A percentile compares a stretch with the other conserved stretches of the same genome.
Conservation (phyloP, 1,140 invertebrate genomes). For the Drosophila aff. region DNA sequence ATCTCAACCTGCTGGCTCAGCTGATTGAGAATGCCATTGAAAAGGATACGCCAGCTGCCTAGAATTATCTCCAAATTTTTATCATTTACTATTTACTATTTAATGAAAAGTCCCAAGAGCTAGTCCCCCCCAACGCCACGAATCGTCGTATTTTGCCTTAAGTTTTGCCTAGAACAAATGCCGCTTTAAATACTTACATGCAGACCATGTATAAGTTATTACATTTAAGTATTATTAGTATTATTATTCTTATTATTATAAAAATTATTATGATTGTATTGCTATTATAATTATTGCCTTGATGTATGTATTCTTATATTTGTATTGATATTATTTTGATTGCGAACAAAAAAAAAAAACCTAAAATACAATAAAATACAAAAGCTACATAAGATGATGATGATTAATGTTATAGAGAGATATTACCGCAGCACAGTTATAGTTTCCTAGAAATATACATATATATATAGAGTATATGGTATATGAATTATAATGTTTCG, state of each 20-base stretch:
- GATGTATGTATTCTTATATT: slow-evolving; percentile 33
- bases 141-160: slow-evolving; percentile 38
- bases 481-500: slow-evolving; percentile 72
- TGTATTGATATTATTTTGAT: slow-evolving; percentile 47
- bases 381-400: slow-evolving; percentile 8
- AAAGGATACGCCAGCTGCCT: slow-evolving; percentile 37
- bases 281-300: slow-evolving; percentile 52
- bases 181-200: slow-evolving; percentile 29
- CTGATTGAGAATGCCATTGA: slow-evolving; percentile 41
- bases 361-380: slow-evolving; percentile 47
- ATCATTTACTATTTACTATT: no score
- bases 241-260: slow-evolving; percentile 40
- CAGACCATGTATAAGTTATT: slow-evolving; percentile 34
- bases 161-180: slow-evolving; percentile 41
- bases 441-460: slow-evolving; percentile 32
- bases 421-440: slow-evolving; percentile 15
- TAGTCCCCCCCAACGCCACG: slow-evolving; percentile 20
- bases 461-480: slow-evolving; percentile 37
- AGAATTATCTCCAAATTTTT: neutral
- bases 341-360: slow-evolving; percentile 13
- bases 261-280: slow-evolving; percentile 34
- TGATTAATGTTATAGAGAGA: slow-evolving; percentile 13
- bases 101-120: slow-evolving; percentile 10
- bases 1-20: slow-evolving; percentile 33
- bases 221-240: slow-evolving; percentile 32